phyloP scores from a whole-genome alignment of 2,797 vertebrate species.

The Pantherophis alleghaniensis region DNA sequence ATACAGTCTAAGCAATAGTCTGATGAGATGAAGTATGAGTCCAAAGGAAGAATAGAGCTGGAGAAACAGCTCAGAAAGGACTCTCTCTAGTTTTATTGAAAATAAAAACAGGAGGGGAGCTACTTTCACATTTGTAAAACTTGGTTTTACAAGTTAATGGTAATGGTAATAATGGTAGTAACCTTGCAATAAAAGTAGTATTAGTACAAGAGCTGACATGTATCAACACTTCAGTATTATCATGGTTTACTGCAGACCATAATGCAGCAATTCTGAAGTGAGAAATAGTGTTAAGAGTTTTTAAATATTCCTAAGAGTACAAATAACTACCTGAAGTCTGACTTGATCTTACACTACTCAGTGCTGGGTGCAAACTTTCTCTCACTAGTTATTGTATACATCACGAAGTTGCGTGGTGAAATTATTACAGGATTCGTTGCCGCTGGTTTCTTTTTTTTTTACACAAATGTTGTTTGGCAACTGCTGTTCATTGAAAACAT shows the following conservation, averaged over 20 bases:
- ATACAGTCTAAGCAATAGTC: not conserved
- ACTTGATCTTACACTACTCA: not conserved
- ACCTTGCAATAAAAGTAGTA: not conserved
- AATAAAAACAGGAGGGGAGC: not conserved
- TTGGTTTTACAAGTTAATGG: too few relatives aligned
- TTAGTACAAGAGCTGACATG: not conserved
- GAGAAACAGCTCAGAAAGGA: too few relatives aligned
- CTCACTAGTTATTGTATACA: not conserved
- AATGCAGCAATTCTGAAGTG: not conserved
- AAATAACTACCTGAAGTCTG: not conserved
- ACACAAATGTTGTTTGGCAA: not conserved
- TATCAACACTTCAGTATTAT: not conserved
- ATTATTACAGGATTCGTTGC: not conserved
- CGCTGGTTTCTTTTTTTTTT: not conserved
- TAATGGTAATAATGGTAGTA: not conserved
- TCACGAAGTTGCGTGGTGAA: not conserved
- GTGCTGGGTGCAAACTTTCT: not conserved
- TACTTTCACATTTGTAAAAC: not conserved
- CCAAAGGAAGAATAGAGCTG: too few relatives aligned
- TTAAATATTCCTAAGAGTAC: not conserved
- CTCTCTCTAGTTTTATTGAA: not conserved
- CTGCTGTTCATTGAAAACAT: not conserved
- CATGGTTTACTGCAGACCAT: not conserved
- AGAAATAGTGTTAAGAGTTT: not conserved
- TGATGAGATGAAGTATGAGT: not conserved